phyloP scores from a whole-genome alignment of 2,888 invertebrate genomes.

The Phytoseiulus persimilis region DNA sequence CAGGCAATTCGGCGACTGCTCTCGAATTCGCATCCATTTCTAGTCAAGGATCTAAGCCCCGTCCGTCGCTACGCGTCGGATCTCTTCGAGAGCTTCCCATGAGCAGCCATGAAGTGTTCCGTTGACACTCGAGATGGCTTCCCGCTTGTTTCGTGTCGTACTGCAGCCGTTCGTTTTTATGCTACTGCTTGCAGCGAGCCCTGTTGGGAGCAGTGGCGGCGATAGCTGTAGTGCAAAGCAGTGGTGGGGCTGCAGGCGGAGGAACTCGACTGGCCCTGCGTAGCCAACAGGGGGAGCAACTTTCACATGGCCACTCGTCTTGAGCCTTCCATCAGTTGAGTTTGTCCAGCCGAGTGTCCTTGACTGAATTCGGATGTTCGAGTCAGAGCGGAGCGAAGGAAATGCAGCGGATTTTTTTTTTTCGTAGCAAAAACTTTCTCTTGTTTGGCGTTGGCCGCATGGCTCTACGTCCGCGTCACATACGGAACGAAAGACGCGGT shows the following conservation, averaged over 20 bases:
- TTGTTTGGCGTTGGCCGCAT: neutral
- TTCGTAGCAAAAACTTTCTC: neutral
- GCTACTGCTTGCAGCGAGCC: too few relatives aligned
- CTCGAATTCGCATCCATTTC: neutral
- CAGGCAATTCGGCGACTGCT: neutral
- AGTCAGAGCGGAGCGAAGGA: neutral
- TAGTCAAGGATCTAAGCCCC: neutral
- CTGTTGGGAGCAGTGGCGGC: neutral
- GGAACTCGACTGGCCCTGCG: neutral
- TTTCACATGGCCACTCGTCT: neutral
- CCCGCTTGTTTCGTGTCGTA: neutral
- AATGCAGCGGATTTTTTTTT: neutral
- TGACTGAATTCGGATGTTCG: neutral
- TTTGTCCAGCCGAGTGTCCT: neutral
- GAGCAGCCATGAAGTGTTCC: neutral
- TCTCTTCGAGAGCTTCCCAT: neutral
- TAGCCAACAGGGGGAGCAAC: neutral
- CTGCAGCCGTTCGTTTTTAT: too few relatives aligned
- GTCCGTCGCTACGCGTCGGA: neutral
- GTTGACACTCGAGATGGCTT: neutral
- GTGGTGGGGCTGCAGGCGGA: neutral
- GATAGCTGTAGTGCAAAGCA: neutral
- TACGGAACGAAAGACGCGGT: neutral
- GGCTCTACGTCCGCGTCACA: neutral
- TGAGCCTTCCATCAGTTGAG: neutral